Conservation (phyloP, 2,888 invertebrate genomes). For the Polydrusus pterygomalis region DNA sequence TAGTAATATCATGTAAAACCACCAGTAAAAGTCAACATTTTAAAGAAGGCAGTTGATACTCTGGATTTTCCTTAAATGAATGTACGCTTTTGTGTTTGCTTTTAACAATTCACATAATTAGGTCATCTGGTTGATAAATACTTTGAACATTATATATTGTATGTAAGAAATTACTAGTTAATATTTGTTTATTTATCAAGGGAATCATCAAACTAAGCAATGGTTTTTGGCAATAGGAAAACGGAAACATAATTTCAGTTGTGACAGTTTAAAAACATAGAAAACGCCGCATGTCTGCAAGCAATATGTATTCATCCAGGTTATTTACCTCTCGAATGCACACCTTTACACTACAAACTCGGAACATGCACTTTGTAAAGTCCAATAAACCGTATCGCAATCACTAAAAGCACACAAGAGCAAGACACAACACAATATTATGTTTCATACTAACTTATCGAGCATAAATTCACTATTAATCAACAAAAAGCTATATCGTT, state of each 20-base stretch:
- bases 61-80: no score
- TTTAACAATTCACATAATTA: neutral
- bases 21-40: no score
- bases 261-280: neutral
- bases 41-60: no score
- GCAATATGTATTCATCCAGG: slow-evolving; percentile 41
- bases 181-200: neutral
- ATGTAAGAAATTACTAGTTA: neutral
- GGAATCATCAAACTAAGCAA: neutral
- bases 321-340: slow-evolving; percentile 55
- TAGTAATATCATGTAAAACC: no score
- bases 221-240: neutral
- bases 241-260: neutral
- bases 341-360: slow-evolving; percentile 42
- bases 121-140: neutral
- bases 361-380: slow-evolving; percentile 49
- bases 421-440: slow-evolving; percentile 30
- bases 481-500: slow-evolving; percentile 2
- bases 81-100: neutral
- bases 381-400: slow-evolving; percentile 15
- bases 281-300: slow-evolving; percentile 13
- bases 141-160: neutral
- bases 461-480: slow-evolving; percentile 29
- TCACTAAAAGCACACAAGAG: slow-evolving; percentile 26
- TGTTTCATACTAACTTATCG: slow-evolving; percentile 33